A percentile compares a stretch with the other conserved stretches of the same genome.
These are phyloP conservation scores for Apamea crenata DNA, from an alignment of 2,888 invertebrate species.

Conservation along the genomic window DNA sequence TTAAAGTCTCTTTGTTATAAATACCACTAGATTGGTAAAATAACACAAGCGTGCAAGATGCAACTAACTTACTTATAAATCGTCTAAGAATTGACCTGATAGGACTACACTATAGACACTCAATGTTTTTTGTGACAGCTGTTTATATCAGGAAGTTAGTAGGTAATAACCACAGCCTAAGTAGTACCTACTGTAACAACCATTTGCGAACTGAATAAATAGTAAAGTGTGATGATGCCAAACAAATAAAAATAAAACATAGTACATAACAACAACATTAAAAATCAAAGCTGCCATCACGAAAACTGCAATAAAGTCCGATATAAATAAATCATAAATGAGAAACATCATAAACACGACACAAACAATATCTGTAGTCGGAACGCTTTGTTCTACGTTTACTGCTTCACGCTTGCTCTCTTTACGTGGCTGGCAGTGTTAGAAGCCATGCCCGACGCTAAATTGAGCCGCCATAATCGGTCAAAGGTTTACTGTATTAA, in stretches of 20 bases:
- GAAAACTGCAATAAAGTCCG: conserved; percentile 30
- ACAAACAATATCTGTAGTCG: conserved; percentile 19
- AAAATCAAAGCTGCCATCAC: conserved; percentile 20
- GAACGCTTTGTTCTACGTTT: conserved; percentile 48
- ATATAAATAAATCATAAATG: conserved; percentile 39
- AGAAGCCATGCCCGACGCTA: conserved; percentile 2
- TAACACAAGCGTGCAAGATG: neutral
- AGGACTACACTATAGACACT: neutral
- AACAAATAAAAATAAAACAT: conserved; percentile 8
- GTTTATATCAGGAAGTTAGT: neutral
- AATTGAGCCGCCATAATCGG: conserved; percentile 20
- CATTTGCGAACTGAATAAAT: neutral
- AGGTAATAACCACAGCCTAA: neutral
- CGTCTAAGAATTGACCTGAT: neutral
- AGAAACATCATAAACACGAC: conserved; percentile 47
- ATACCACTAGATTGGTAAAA: neutral
- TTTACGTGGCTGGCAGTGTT: conserved; percentile 8
- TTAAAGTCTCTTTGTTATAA: neutral
- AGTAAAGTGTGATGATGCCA: neutral
- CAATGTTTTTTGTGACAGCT: neutral
- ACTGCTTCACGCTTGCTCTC: conserved; percentile 34
- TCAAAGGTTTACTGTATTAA: neutral
- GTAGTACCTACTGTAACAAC: neutral
- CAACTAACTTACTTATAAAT: neutral
- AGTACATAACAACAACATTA: neutral